These are phyloP conservation scores for Muraenolepis orangiensis DNA, from an alignment of 2,797 vertebrate genomes.

Conservation along the genomic window DNA sequence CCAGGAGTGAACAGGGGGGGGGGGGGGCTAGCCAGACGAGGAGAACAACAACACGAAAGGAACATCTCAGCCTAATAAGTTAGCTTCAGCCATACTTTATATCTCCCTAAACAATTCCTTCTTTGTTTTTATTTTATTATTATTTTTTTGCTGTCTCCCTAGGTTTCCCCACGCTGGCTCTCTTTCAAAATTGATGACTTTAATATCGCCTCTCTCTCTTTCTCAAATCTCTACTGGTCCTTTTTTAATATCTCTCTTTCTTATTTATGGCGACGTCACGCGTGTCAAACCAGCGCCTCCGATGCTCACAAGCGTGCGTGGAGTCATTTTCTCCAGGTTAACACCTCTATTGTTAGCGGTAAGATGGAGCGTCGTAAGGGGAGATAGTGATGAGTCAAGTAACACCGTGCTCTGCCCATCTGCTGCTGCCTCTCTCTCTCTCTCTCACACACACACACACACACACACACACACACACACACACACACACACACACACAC, in stretches of 20 bases:
- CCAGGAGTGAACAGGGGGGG: no score
- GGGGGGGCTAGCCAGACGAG: conserved; percentile 18
- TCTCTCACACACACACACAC: background rate
- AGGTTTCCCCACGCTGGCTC: background rate
- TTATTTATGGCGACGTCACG: background rate
- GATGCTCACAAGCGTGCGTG: background rate
- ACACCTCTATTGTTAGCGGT: background rate
- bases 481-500: background rate
- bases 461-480: background rate
- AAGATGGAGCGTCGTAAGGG: background rate
- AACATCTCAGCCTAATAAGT: background rate
- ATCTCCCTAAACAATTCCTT: background rate
- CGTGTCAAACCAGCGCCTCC: background rate
- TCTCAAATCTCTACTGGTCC: background rate
- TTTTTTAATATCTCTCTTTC: no score
- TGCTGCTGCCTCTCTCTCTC: background rate
- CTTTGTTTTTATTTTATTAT: background rate
- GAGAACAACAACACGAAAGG: background rate
- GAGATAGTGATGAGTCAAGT: background rate
- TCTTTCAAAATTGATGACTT: background rate
- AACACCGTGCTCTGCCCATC: background rate
- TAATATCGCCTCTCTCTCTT: background rate
- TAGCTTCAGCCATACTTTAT: background rate
- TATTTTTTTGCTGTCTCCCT: background rate
- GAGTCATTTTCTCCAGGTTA: background rate